Conservation (phyloP, 2,888 invertebrate species). For the Noctua pronuba region DNA sequence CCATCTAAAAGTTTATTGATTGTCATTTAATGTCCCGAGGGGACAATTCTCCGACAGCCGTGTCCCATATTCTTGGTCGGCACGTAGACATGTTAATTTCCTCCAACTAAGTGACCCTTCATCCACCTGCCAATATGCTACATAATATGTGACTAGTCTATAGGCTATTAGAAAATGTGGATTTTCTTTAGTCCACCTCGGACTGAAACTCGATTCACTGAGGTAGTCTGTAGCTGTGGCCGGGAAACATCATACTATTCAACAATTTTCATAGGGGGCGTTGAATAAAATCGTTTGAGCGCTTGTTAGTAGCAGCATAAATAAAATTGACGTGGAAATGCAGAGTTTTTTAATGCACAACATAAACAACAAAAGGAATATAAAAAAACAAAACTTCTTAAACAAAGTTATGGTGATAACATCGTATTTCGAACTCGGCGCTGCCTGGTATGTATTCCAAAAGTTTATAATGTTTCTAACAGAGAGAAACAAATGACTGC, state of each 20-base stretch:
- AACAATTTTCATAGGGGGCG: background rate
- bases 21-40: conserved; percentile 31
- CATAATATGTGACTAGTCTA: conserved; percentile 10
- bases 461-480: conserved; percentile 24
- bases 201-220: conserved; percentile 1
- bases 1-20: conserved; percentile 31
- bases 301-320: background rate
- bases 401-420: conserved; percentile 28
- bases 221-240: background rate
- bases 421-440: conserved; percentile 29
- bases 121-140: conserved; percentile 63
- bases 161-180: conserved; percentile 1
- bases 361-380: conserved; percentile 31
- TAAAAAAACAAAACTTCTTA: conserved; percentile 35
- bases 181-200: conserved; percentile 1
- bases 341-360: conserved; percentile 9
- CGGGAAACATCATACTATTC: background rate
- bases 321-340: conserved; percentile 1
- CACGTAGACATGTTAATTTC: conserved; percentile 79
- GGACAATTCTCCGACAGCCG: conserved; percentile 61
- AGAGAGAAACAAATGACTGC: conserved; percentile 23
- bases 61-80: conserved; percentile 65
- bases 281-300: background rate
- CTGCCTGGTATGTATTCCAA: conserved; percentile 8
- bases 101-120: conserved; percentile 68